Conservation (phyloP, 2,797 vertebrate species). For the Melanotaenia parkinsoni region DNA sequence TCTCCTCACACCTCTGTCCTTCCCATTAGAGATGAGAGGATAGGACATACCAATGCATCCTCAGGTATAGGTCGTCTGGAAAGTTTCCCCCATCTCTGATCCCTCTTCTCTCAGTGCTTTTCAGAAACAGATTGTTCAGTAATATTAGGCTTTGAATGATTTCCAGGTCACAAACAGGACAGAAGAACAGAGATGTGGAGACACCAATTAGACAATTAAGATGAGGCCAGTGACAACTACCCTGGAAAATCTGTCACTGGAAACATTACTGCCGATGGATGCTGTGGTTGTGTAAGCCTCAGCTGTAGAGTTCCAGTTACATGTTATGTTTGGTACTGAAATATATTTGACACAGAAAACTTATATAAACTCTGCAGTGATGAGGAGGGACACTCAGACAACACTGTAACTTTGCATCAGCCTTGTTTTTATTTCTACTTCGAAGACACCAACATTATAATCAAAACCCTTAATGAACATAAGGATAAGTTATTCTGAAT, state of each 20-base stretch:
- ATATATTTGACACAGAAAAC: background rate
- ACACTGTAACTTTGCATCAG: background rate
- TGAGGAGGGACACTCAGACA: background rate
- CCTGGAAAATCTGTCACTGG: background rate
- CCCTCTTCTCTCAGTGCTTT: background rate
- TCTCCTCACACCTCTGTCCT: background rate
- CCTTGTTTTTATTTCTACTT: background rate
- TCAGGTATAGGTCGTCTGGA: background rate
- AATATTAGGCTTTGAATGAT: background rate
- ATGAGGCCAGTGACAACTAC: background rate
- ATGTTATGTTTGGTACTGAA: background rate
- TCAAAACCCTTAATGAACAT: too few relatives aligned
- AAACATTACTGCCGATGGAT: background rate
- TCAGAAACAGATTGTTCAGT: background rate
- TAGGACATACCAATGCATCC: background rate
- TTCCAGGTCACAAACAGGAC: background rate
- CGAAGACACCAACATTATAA: background rate
- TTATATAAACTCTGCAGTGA: background rate
- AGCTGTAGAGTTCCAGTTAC: background rate
- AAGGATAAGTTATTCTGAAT: too few relatives aligned
- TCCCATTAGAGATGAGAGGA: background rate
- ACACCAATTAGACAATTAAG: background rate
- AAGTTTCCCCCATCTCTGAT: background rate
- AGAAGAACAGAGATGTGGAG: background rate
- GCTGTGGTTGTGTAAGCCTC: background rate